Conservation (phyloP, 1,140 invertebrate genomes). For the Eueides isabella region DNA sequence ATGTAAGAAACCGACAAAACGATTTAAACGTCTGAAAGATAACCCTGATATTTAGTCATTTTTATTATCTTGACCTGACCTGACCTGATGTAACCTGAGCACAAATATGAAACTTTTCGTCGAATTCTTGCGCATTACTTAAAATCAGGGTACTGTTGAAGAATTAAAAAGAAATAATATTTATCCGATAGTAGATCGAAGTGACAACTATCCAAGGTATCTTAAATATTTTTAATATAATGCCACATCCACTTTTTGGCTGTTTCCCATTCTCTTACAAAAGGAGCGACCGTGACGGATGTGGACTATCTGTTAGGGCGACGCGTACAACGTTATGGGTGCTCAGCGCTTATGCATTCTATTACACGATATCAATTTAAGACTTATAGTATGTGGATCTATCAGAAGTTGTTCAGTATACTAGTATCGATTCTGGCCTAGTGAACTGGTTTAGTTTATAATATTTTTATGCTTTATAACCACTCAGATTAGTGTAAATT, state of each 20-base stretch:
- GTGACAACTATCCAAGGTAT: not conserved
- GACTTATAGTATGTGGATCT: not conserved
- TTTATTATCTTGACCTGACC: too few relatives aligned
- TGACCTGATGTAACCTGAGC: too few relatives aligned
- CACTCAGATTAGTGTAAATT: too few relatives aligned
- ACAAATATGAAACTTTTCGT: too few relatives aligned
- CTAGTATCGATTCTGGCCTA: too few relatives aligned
- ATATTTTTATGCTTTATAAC: too few relatives aligned
- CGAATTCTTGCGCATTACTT: too few relatives aligned
- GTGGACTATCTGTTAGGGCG: constrained; percentile 51
- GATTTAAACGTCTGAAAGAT: not conserved
- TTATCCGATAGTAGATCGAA: not conserved
- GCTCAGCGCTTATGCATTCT: constrained; percentile 31
- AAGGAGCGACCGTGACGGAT: constrained; percentile 57
- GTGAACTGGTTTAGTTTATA: too few relatives aligned
- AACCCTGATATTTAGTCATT: not conserved
- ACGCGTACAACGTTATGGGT: constrained; percentile 18
- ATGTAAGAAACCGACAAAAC: constrained; percentile 43
- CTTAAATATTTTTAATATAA: not conserved
- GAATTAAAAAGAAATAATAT: too few relatives aligned
- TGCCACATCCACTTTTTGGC: constrained; percentile 33
- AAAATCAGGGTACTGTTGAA: too few relatives aligned
- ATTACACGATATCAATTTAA: constrained; percentile 31
- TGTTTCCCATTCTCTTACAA: constrained; percentile 4
- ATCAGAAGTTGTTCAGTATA: not conserved